Evolutionary conservation across 2,797 vertebrate genomes (phyloP).

Genomic region (Picus viridis): DNA sequence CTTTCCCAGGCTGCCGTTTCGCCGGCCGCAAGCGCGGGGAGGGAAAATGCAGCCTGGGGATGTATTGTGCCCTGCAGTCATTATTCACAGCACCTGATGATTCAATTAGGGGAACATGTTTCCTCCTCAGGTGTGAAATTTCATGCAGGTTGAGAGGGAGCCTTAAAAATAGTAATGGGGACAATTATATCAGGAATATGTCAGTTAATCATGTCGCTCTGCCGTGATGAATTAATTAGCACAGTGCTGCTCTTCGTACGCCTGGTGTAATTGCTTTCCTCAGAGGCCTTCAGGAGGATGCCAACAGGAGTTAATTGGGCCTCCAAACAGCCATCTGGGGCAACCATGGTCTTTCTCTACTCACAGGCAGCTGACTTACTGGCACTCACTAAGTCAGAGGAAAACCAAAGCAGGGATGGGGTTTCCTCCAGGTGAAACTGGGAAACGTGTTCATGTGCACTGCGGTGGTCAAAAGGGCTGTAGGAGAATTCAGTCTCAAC

Average conservation of each 20-base stretch:
- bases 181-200: constrained; percentile 50
- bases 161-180: constrained; percentile 58
- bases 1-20: neutral
- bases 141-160: constrained; percentile 19
- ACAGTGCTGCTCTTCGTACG: constrained; percentile 9
- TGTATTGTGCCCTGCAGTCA: neutral
- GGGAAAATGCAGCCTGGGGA: neutral
- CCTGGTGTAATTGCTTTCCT: constrained; percentile 31
- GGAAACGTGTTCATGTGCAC: neutral
- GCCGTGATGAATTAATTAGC: constrained; percentile 59
- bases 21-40: neutral
- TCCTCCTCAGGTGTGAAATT: constrained; percentile 40
- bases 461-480: neutral
- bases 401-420: neutral
- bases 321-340: constrained; percentile 26
- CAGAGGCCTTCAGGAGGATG: constrained; percentile 5
- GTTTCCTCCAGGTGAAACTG: neutral
- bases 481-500: no score
- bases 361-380: neutral
- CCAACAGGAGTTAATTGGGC: constrained; percentile 46
- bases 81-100: constrained; percentile 10
- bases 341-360: constrained; percentile 7
- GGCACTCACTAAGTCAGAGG: neutral
- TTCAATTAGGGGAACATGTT: constrained; percentile 44
- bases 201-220: constrained; percentile 39